A percentile compares a stretch with the other conserved stretches of the same genome.
Conservation (phyloP, 2,888 invertebrate species). For the Megalurothrips usitatus region DNA sequence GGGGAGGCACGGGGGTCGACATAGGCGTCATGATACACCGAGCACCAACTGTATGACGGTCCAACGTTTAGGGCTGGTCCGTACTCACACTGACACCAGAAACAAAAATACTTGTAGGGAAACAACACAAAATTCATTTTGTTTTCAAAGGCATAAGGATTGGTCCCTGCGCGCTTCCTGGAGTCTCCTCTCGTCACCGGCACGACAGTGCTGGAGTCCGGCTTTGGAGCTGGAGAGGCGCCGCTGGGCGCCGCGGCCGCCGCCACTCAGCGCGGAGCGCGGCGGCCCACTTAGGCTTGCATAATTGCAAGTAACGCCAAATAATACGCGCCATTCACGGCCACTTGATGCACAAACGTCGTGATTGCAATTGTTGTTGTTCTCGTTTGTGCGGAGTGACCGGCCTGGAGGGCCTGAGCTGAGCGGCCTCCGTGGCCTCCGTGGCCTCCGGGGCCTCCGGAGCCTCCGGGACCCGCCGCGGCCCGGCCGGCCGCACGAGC, state of each 20-base stretch:
- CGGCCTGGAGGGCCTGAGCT: not conserved
- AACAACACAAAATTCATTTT: not conserved
- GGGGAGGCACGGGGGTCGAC: too few species aligned
- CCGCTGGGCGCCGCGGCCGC: not conserved
- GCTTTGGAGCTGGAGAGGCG: not conserved
- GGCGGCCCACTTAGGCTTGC: conserved; percentile 5
- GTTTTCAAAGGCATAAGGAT: too few species aligned
- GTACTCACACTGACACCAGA: too few species aligned
- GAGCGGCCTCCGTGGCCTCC: not conserved
- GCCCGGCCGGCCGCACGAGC: not conserved
- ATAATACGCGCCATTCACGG: conserved; percentile 1
- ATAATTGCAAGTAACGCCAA: conserved; percentile 11
- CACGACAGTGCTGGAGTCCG: not conserved
- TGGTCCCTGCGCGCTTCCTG: not conserved
- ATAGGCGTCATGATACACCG: too few species aligned
- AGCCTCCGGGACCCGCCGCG: too few species aligned
- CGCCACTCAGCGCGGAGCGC: not conserved
- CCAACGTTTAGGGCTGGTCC: too few species aligned
- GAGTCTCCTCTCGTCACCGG: not conserved
- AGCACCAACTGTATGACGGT: too few species aligned
- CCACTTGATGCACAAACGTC: conserved; percentile 5
- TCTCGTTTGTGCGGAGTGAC: not conserved
- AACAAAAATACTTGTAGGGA: too few species aligned
- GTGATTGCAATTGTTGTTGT: too few species aligned
- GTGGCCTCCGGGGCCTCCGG: not conserved